Evolutionary conservation across 2,797 vertebrate genomes (phyloP), one percentile per base, ranked within the genome.

Genomic region (Acipenser transmontanus): DNA sequence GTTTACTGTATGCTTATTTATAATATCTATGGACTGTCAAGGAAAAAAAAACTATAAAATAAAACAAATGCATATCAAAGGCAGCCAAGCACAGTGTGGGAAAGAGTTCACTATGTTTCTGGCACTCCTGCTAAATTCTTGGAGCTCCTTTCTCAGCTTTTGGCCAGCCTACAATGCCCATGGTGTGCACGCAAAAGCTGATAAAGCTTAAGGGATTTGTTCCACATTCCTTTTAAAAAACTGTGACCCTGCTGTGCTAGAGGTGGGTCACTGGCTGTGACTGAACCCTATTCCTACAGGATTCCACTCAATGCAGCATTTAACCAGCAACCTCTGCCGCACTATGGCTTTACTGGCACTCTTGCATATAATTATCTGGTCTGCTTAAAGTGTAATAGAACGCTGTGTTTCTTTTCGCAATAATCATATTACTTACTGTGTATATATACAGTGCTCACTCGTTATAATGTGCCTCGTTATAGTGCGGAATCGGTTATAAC

Each of bases 171-270:
- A 77, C 72, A 64, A 1, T 63, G 79, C 86, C 86, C 85, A 83
- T 82, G 76, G 80, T 75, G 79, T 82, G 79, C 11, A 50, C 47
- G 64, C 62, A 70, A 71, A 70, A 81, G 77, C 84, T 61, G 77
- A 81, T 82, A 86, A 85, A 85, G 85, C 86, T 87, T 79, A 84
- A 73, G 77, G 83, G 86, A 88, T 90, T 90, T 87, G 87, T 87
- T 88, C 82, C 85, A 90, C 88, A 90, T 90, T 89, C 87, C 81
- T 79, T 85, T 86, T 82, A 87, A 88, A 88, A 82, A 85, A 82
- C 81, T 81, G 17, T 61, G 74, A 81, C 76, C 75, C 72, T 70
- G 75, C 72, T 78, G 77, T 70, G 78, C 76, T 78, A 79, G 79
- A 75, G 81, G 80, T 73, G 80, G 79, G 66, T 74, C 79, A 81